Base-by-base conservation (phyloP, 2,113 vertebrate genomes). In the Aythya baeri region DNA sequence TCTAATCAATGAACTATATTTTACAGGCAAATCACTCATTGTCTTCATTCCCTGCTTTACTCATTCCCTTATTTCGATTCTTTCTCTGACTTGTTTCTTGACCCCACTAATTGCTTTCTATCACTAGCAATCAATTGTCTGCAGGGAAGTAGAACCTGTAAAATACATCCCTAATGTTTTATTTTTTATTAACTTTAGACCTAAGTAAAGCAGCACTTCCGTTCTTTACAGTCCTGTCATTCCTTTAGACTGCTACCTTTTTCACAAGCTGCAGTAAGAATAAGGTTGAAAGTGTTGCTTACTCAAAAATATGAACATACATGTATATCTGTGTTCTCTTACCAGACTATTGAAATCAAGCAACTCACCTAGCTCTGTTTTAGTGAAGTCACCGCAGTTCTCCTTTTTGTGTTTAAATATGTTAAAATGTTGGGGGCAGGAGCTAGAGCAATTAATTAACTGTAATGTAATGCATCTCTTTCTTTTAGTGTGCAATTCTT, bases 401-500 rank as follows among this genome's bases (percentile, higher is more conserved):
- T 54, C 38, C n/a, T 41, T 36, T 36, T 34, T 16, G 43, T 91
- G 23, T 63, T 85, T 15, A 43, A 73, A 70, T 31, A n/a, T 29
- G 32, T 18, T 52, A 21, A 49, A 21, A 49, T 11, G 20, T 22
- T 49, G 31, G 26, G 11, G 32, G 7, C 1, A 8, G 34, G 17
- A 54, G n/a, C 4, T 62, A 62, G n/a, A 91, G 27, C 21, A 58
- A 14, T 67, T 83, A 83, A 63, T 34, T 2, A 54, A 55, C 41
- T 52, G 43, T 78, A 93, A 91, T 26, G 7, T 83, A 93, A 93
- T 23, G 7, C 4, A 38, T 73, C 3, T 63, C 36, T 88, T 61
- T 77, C 75, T 83, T 82, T 11, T 81, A 98, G 98, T 98, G 98
- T 95, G 98, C 98, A 62, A 98, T 98, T 87, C 97, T 99, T 91